Evolutionary conservation across 2,888 invertebrate species (phyloP), one percentile per base, ranked within the genome.

Genomic region (Gymnoscelis rufifasciata): DNA sequence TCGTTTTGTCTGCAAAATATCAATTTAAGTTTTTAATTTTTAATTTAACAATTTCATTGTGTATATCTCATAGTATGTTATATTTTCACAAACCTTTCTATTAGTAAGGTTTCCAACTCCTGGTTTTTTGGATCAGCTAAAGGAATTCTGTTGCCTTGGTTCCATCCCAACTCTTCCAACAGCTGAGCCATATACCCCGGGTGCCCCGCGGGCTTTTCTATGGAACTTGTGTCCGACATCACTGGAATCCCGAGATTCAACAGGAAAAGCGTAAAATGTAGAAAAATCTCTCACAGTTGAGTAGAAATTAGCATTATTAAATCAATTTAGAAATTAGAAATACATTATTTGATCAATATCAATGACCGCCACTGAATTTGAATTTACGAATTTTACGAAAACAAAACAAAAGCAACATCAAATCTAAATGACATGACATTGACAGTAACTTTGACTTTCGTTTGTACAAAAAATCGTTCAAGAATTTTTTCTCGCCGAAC

Each of bases 61-160:
- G n/a, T n/a, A n/a, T n/a, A n/a, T n/a, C n/a, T n/a, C n/a, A 0
- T 5, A 7, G 4, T 38, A 27, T 5, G 28, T 37, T 12, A 4
- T 13, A 14, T 29, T 8, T 12, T 8, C 6, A 8, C n/a, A 42
- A 35, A 87, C 89, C 86, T 81, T 8, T 71, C 56, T 49, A 86
- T 79, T 12, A 89, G 60, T 13, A 72, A 52, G 14, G 65, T 68
- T 69, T 89, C 88, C 26, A 83, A 60, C 36, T 62, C 66, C 62
- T 84, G 79, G 46, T 96, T 96, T 64, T 93, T 93, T 31, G 91
- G 89, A 79, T 93, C 94, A 0, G 95, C 94, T 52, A 96, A 90
- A 2, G 96, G 96, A 59, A 94, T 90, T 65, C 93, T 92, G 49
- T 94, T 93, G 4, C 95, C 94, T 64, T 93, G 91, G 44, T 90